Evolutionary conservation across 2,113 vertebrate species (phyloP).

Genomic region (Pionites leucogaster): DNA sequence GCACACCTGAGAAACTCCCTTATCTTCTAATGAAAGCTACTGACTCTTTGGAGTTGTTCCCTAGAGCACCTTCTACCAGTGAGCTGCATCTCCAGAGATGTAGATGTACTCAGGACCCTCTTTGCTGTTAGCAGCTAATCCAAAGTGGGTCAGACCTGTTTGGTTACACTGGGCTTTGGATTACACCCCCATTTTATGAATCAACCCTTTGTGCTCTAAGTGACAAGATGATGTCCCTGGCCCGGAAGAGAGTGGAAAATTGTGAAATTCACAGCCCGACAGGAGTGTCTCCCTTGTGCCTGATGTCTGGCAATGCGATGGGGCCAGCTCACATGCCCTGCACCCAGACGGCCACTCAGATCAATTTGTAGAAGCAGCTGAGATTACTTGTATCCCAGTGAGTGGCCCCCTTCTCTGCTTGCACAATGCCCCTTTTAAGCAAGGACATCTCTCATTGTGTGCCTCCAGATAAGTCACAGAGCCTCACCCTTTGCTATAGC

Average conservation of each 20-base stretch:
- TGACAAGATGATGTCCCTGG: not conserved
- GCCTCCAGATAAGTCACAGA: not conserved
- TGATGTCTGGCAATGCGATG: accelerated
- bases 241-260: not conserved
- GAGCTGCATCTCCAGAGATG: not conserved
- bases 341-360: accelerated
- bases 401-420: not conserved
- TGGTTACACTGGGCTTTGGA: not conserved
- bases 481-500: not conserved
- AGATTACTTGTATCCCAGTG: not conserved
- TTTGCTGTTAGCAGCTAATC: not conserved
- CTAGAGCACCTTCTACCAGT: not conserved
- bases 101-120: not conserved
- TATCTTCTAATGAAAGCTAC: not conserved
- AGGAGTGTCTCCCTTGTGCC: not conserved
- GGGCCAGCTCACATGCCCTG: not conserved
- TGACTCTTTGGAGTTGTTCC: not conserved
- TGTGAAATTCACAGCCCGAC: not conserved
- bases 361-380: not conserved
- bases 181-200: not conserved
- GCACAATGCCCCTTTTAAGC: not conserved
- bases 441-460: conserved; percentile 14
- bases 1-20: not conserved
- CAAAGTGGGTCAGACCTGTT: not conserved
- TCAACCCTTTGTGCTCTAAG: not conserved